A percentile compares a stretch with the other conserved stretches of the same genome.
These are phyloP conservation scores for Leuctra nigra DNA, from an alignment of 2,888 invertebrate genomes.

Conservation along the genomic window DNA sequence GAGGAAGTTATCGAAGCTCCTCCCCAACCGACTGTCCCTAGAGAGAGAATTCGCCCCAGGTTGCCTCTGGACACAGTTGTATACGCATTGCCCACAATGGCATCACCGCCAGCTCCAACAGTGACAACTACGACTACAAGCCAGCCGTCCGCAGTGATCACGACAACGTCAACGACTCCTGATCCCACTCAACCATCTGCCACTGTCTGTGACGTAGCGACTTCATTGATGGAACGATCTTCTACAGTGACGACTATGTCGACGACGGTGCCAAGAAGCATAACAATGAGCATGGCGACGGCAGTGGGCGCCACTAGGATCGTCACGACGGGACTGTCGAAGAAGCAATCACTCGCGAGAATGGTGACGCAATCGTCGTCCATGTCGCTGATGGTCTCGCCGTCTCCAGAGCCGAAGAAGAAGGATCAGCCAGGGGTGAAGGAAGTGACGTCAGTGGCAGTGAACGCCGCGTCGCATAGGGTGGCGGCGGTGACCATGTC, in stretches of 20 bases:
- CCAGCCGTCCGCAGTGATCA: conserved; percentile 1
- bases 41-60: background rate
- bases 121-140: conserved; percentile 11
- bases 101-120: conserved; percentile 20
- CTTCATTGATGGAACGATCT: conserved; percentile 1
- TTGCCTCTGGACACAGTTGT: conserved; percentile 14
- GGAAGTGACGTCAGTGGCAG: conserved; percentile 2
- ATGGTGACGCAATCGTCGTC: conserved; percentile 12
- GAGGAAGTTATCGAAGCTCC: background rate
- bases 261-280: background rate
- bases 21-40: background rate
- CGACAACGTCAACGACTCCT: conserved; percentile 12
- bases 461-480: background rate
- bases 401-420: background rate
- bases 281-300: background rate
- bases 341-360: background rate
- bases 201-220: conserved; percentile 2
- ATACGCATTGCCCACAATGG: conserved; percentile 25
- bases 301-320: conserved; percentile 3
- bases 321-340: conserved; percentile 8
- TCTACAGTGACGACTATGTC: conserved; percentile 4
- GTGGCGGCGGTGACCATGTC: background rate
- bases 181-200: background rate
- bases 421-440: background rate
- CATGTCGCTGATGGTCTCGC: conserved; percentile 11